Evolutionary conservation across 2,797 vertebrate species (phyloP), one percentile per base, ranked within the genome.

Genomic region (Betta splendens): DNA sequence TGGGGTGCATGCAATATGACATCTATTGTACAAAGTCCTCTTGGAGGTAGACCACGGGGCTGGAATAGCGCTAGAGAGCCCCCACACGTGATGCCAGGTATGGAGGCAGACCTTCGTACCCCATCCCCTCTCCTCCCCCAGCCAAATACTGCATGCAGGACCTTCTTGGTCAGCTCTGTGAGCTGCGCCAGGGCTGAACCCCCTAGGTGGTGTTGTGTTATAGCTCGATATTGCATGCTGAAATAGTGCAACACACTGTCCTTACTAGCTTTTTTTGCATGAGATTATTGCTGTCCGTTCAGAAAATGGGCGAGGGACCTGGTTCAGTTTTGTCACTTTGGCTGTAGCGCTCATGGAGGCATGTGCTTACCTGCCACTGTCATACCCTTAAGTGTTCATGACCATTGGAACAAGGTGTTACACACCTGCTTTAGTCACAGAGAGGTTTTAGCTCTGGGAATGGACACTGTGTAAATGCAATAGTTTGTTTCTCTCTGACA

Each of bases 191-290:
- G 73, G 82, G 77, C 65, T 56, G 76, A 69, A 48, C 73, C 83
- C 77, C 80, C 86, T 85, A 82, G 87, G 74, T 89, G 90, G 87
- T 72, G 82, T 88, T 80, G 87, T 92, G 88, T 90, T 85, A 79
- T 92, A 90, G 89, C 90, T 92, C 81, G 85, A 91, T 91, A 92
- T 92, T 92, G 92, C 92, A 93, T 93, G 92, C 87, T 80, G 88
- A 90, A 90, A 79, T 92, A 91, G 86, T 89, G 81, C 87, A 90
- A 88, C 80, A 84, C 87, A 56, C 77, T 84, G 84, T 90, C 85
- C 88, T 88, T 87, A 80, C 79, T 91, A 89, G 84, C 81, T 90
- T 87, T 84, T 76, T 88, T 85, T 91, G 92, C 91, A 93, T 92
- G 91, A 92, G 89, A 88, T 91, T 85, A 79, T 82, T 59, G 81